Percentiles rank a stretch among this genome's conserved stretches.
phyloP scores from a whole-genome alignment of 2,888 invertebrate genomes.

The Hymenopus coronatus region DNA sequence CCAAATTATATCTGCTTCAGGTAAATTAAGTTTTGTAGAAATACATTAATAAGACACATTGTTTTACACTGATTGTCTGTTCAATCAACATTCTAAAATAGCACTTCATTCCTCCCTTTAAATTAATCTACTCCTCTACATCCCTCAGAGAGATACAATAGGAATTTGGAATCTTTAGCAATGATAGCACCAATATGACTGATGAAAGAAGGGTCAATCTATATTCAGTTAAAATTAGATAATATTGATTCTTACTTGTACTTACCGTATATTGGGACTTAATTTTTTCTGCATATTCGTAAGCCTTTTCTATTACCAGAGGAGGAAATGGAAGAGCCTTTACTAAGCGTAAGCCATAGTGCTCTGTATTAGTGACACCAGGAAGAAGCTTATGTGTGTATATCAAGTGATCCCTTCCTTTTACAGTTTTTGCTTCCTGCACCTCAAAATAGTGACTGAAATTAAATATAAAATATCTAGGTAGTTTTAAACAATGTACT shows the following conservation, averaged over 20 bases:
- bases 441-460: slow-evolving; percentile 48
- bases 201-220: neutral
- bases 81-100: too few relatives aligned
- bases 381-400: slow-evolving; percentile 62
- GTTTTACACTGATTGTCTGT: too few relatives aligned
- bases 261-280: slow-evolving; percentile 20
- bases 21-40: too few relatives aligned
- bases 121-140: too few relatives aligned
- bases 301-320: slow-evolving; percentile 54
- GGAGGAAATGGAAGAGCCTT: slow-evolving; percentile 59
- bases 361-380: slow-evolving; percentile 58
- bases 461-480: neutral
- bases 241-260: too few relatives aligned
- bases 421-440: slow-evolving; percentile 45
- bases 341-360: slow-evolving; percentile 67
- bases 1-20: too few relatives aligned
- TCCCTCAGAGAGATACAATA: neutral
- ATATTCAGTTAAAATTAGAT: neutral
- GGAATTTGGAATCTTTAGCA: neutral
- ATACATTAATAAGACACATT: too few relatives aligned
- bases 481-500: neutral
- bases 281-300: slow-evolving; percentile 43
- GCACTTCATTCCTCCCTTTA: too few relatives aligned
- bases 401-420: slow-evolving; percentile 47
- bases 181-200: neutral